These are phyloP conservation scores for Cydia pomonella DNA, from an alignment of 1,140 invertebrate genomes.

Conservation along the genomic window DNA sequence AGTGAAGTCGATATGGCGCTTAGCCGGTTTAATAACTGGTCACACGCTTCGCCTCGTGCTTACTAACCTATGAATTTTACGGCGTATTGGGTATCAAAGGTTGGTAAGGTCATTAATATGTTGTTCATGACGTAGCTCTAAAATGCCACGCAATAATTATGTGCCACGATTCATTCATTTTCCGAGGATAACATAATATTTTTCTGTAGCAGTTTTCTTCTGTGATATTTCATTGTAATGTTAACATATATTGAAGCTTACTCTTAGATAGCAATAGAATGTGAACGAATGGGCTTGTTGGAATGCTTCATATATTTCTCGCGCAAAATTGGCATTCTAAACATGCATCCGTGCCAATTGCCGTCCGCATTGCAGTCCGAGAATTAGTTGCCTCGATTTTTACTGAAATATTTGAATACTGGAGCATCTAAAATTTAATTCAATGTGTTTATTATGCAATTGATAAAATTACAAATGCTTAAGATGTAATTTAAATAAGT, in stretches of 20 bases:
- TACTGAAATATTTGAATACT: background rate
- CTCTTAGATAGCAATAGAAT: background rate
- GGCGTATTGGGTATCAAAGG: constrained; percentile 24
- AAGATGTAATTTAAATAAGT: too few species aligned
- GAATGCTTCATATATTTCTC: background rate
- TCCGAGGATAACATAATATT: background rate
- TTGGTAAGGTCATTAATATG: constrained; percentile 23
- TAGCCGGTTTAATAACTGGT: constrained; percentile 14
- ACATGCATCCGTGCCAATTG: background rate
- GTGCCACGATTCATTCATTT: background rate
- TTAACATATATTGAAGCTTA: background rate
- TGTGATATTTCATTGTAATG: too few species aligned
- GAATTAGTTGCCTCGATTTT: background rate
- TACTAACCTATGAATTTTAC: constrained; percentile 33
- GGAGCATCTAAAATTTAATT: too few species aligned
- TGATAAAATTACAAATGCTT: too few species aligned
- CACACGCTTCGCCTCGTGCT: constrained; percentile 20
- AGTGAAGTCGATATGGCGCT: background rate
- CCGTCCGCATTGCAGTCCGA: constrained; percentile 18
- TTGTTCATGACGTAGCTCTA: background rate
- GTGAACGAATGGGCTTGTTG: background rate
- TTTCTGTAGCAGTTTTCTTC: background rate
- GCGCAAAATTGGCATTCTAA: constrained; percentile 27
- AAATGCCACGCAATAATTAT: background rate
- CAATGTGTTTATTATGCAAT: too few species aligned